Evolutionary conservation across 2,797 vertebrate species (phyloP).

Genomic region (Parambassis ranga): DNA sequence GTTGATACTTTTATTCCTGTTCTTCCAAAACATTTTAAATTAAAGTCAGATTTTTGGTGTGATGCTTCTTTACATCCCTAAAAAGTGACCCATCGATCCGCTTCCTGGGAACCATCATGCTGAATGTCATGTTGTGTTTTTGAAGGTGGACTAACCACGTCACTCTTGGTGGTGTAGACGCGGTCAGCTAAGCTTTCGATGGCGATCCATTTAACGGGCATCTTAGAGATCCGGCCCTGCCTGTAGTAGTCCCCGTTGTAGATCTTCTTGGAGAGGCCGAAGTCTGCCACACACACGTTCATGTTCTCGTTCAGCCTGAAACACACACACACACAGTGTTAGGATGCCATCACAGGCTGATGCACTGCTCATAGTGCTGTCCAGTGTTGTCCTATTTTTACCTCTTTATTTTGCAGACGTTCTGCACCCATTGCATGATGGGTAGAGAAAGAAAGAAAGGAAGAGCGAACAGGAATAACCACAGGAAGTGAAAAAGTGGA

Average conservation of each 20-base stretch:
- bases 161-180: constrained; percentile 93
- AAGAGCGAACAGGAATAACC: background rate
- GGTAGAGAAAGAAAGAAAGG: background rate
- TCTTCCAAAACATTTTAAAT: too few relatives aligned
- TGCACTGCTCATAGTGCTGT: too few relatives aligned
- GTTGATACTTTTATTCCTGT: too few relatives aligned
- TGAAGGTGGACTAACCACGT: constrained; percentile 88
- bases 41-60: too few relatives aligned
- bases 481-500: constrained; percentile 37
- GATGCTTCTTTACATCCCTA: too few relatives aligned
- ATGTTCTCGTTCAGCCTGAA: constrained; percentile 93
- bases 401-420: background rate
- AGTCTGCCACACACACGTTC: constrained; percentile 93
- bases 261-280: constrained; percentile 94
- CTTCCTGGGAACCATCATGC: too few relatives aligned
- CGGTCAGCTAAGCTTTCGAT: constrained; percentile 92
- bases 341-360: too few relatives aligned
- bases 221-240: constrained; percentile 92
- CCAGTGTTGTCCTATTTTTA: background rate
- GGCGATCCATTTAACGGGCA: constrained; percentile 96
- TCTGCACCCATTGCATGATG: background rate
- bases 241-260: constrained; percentile 94
- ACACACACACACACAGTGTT: background rate
- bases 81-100: too few relatives aligned
- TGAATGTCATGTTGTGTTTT: too few relatives aligned